Evolutionary conservation across 2,797 vertebrate species (phyloP), one percentile per base, ranked within the genome.

Genomic region (Miichthys miiuy): DNA sequence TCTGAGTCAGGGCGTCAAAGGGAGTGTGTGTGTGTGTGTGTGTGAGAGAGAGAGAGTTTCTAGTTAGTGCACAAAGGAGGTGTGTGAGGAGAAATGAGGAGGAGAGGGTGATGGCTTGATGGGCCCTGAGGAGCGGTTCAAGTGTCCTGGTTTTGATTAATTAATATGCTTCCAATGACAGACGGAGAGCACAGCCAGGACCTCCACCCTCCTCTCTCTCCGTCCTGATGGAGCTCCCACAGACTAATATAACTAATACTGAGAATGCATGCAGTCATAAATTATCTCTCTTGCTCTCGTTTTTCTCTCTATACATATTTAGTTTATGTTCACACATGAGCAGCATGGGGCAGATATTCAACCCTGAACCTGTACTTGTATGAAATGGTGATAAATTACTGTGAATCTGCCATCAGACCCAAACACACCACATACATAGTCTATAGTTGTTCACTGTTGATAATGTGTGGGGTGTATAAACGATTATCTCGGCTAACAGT

Each of bases 81-180:
- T 20, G 72, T 54, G 75, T 63, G 56, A 41, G 66, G 60, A 62
- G 42, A 48, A 16, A 25, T 23, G 46, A 50, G 41, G 27, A 51
- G 16, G 23, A 62, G 65, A 50, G 68, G 13, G 50, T 54, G 47
- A 69, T 62, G 69, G 78, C 66, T 77, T 68, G 81, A 86, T 80
- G 30, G 67, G 46, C 46, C 64, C 50, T 0, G 21, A 68, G 51
- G 75, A 78, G 50, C 48, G 60, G 56, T 48, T 86, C 68, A 57
- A 79, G 73, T 87, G 65, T 80, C 65, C 63, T 52, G 52, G n/a
- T 76, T 71, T 85, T 88, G 83, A 85, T 90, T 87, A 80, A 90
- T 91, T 87, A 88, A 80, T 80, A 60, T 58, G 20, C 74, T 72
- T 83, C 52, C 66, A 61, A 7, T 76, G 73, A 82, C 60, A 54